Evolutionary conservation across 2,113 vertebrate species (phyloP).

Genomic region (Oncorhynchus nerka): DNA sequence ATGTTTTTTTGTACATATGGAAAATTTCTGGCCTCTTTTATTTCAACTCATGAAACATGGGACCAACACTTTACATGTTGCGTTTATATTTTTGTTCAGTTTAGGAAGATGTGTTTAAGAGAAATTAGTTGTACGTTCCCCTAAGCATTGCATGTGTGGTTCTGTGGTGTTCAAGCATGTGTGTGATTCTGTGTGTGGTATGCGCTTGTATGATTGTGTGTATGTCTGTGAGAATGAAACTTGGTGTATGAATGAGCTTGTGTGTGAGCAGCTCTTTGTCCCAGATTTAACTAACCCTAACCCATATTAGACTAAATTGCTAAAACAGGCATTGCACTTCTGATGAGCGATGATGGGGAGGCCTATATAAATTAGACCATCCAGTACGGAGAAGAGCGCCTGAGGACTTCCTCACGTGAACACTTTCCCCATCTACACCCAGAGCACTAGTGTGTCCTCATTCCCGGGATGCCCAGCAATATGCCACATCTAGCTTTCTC

Average conservation of each 20-base stretch:
- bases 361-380: conserved; percentile 12
- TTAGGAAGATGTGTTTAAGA: too few species aligned
- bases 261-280: conserved; percentile 18
- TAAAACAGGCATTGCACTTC: neutral
- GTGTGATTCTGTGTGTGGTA: neutral
- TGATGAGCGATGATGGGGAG: conserved; percentile 9
- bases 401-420: neutral
- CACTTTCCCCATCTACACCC: neutral
- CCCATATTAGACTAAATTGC: conserved; percentile 17
- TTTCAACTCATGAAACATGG: too few species aligned
- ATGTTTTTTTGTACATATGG: too few species aligned
- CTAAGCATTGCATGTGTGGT: conserved; percentile 4
- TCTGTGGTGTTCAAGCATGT: neutral
- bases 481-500: too few species aligned
- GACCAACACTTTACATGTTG: too few species aligned
- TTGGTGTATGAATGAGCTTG: neutral
- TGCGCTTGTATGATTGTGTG: neutral
- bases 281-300: conserved; percentile 34
- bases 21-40: too few species aligned
- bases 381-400: neutral
- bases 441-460: too few species aligned
- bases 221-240: neutral
- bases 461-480: too few species aligned
- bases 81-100: too few species aligned
- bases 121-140: conserved; percentile 20